These are phyloP conservation scores for Criorhina ranunculi DNA, from an alignment of 2,888 invertebrate genomes.

Conservation along the genomic window DNA sequence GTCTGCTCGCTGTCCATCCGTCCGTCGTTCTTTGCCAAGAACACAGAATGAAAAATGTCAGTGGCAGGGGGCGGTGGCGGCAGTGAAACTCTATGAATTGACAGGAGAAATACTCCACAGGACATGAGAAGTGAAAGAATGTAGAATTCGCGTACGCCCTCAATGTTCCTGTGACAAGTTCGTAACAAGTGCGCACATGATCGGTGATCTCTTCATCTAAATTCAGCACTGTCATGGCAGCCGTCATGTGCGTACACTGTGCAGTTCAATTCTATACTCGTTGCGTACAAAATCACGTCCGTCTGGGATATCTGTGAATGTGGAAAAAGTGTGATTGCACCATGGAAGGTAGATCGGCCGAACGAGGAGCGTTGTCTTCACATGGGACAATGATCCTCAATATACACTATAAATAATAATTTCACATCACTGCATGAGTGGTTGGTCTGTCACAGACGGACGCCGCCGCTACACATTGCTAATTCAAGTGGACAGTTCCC, in stretches of 20 bases:
- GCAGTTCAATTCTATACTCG: slow-evolving; percentile 37
- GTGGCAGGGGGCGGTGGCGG: slow-evolving; percentile 9
- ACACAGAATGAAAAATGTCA: slow-evolving; percentile 53
- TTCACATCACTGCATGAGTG: slow-evolving; percentile 70
- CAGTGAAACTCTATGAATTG: slow-evolving; percentile 60
- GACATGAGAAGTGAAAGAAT: slow-evolving; percentile 63
- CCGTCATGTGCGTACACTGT: slow-evolving; percentile 48
- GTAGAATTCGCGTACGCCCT: slow-evolving; percentile 64
- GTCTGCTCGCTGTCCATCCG: slow-evolving; percentile 58
- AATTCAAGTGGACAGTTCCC: slow-evolving; percentile 65
- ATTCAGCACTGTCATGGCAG: slow-evolving; percentile 48
- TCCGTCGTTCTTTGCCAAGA: slow-evolving; percentile 23
- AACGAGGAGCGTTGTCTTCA: slow-evolving; percentile 33
- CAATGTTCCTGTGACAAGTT: slow-evolving; percentile 73
- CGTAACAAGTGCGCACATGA: slow-evolving; percentile 74
- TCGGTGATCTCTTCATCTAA: slow-evolving; percentile 76
- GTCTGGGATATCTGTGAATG: slow-evolving; percentile 15
- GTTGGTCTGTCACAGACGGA: slow-evolving; percentile 60
- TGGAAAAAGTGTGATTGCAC: slow-evolving; percentile 24
- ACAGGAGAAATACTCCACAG: slow-evolving; percentile 65
- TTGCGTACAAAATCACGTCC: no score
- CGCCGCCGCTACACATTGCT: slow-evolving; percentile 57
- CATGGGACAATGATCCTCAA: slow-evolving; percentile 64
- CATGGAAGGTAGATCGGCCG: slow-evolving; percentile 25
- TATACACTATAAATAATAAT: slow-evolving; percentile 70